A percentile compares a stretch with the other conserved stretches of the same genome.
Conservation (phyloP, 2,888 invertebrate genomes). For the Dilophus febrilis region DNA sequence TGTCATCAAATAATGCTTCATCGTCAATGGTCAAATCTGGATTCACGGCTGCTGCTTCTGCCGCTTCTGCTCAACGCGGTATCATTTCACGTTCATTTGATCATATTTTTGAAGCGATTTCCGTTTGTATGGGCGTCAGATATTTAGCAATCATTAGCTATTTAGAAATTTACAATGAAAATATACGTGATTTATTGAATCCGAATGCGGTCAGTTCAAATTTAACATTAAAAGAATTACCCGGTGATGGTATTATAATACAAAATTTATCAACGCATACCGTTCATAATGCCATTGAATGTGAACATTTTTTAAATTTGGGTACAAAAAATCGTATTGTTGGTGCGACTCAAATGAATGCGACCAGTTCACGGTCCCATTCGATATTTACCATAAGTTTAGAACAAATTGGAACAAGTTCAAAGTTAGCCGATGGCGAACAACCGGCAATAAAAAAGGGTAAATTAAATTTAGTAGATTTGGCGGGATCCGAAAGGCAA, state of each 20-base stretch:
- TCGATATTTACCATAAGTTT: slow-evolving; percentile 73
- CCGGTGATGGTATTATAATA: slow-evolving; percentile 34
- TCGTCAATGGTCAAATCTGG: no score
- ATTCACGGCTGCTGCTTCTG: no score
- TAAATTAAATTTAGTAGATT: slow-evolving; percentile 72
- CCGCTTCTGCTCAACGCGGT: slow-evolving; percentile 32
- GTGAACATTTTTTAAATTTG: slow-evolving; percentile 51
- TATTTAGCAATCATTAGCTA: slow-evolving; percentile 42
- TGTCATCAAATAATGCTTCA: not conserved
- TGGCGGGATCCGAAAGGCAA: slow-evolving; percentile 79
- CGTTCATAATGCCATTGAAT: slow-evolving; percentile 62
- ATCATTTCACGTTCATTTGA: slow-evolving; percentile 70
- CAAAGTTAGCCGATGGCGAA: slow-evolving; percentile 16
- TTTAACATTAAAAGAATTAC: slow-evolving; percentile 34
- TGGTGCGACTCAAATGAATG: slow-evolving; percentile 80
- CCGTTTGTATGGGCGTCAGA: slow-evolving; percentile 50
- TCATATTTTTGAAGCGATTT: slow-evolving; percentile 73
- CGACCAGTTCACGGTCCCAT: slow-evolving; percentile 69
- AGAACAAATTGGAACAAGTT: slow-evolving; percentile 49
- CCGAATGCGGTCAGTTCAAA: slow-evolving; percentile 33
- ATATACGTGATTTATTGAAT: slow-evolving; percentile 73
- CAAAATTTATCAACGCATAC: slow-evolving; percentile 50
- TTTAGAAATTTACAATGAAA: slow-evolving; percentile 89
- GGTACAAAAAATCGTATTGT: slow-evolving; percentile 68
- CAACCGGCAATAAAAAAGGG: slow-evolving; percentile 43